Base-by-base conservation (phyloP, 2,888 invertebrate genomes). In the Candidula unifasciata region DNA sequence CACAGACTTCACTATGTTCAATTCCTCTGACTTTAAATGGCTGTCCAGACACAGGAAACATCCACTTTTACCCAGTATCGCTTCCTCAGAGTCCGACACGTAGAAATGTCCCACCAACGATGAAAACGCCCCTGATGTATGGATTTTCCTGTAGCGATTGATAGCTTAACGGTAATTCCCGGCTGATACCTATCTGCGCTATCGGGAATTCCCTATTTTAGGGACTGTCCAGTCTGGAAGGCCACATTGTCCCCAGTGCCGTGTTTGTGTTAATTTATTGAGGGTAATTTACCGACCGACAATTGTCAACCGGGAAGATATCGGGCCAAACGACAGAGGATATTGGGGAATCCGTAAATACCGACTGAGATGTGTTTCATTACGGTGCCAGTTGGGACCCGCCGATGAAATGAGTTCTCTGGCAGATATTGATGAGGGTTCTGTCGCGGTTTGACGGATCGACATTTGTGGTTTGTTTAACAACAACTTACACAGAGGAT, bases 211-310 rank as follows among this genome's bases (percentile, higher is more conserved):
- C 69, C 80, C 68, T 33, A n/a, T 69, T 69, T 69, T 57, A 30
- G 6, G 54, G 33, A 18, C 10, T 69, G 80, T 68, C 80, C 30
- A 27, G 5, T 3, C 68, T 16, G 24, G 69, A 13, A 3, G 54
- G 68, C 80, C 69, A 10, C 30, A 68, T 30, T 54, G 24, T 35
- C 73, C 73, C 76, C 60, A 1, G 64, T 60, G 82, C 74, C 82
- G 64, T 82, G 82, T 82, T 82, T 82, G 82, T 57, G 27, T 64
- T 82, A 82, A 82, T 82, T 82, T 82, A 82, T 82, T 82, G 76
- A 60, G 82, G 82, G 74, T 82, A 82, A 82, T 74, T 82, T 80
- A 80, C 80, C 13, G 80, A 21, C 33, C 66, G 33, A 54, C 30
- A 69, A 30, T 68, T 68, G 68, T 54, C 54, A 30, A 3, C 5